phyloP scores from a whole-genome alignment of 2,113 vertebrate genomes.

The Osmerus mordax region DNA sequence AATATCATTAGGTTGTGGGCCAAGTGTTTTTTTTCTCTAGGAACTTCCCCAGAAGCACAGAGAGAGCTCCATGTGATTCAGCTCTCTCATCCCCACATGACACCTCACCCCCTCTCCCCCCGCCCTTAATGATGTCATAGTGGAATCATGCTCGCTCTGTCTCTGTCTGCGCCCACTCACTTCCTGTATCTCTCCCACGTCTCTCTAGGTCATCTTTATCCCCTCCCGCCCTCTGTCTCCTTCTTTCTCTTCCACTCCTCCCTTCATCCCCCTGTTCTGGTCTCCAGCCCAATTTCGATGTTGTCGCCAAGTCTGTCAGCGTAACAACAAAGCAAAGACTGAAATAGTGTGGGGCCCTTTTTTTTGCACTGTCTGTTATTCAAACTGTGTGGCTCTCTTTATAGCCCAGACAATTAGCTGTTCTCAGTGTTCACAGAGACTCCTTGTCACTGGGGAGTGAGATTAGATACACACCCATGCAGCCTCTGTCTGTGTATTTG shows the following conservation, averaged over 20 bases:
- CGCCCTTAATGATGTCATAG: conserved; percentile 38
- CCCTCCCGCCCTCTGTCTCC: not conserved
- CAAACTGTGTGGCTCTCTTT: not conserved
- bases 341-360: not conserved
- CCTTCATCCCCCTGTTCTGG: not conserved
- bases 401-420: not conserved
- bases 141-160: conserved; percentile 16
- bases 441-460: not conserved
- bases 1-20: too few species aligned
- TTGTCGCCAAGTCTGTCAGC: not conserved
- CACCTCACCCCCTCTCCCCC: not conserved
- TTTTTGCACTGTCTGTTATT: not conserved
- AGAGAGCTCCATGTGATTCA: conserved; percentile 42
- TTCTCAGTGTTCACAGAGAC: not conserved
- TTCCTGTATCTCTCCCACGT: conserved; percentile 25
- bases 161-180: conserved; percentile 5
- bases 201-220: not conserved
- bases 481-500: conserved; percentile 35
- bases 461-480: not conserved
- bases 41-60: not conserved
- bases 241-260: not conserved
- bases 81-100: conserved; percentile 30
- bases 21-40: too few species aligned
- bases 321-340: not conserved
- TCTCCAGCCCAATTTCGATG: not conserved